These are phyloP conservation scores for Lochmaea capreae DNA, from an alignment of 2,888 invertebrate genomes.

Conservation along the genomic window DNA sequence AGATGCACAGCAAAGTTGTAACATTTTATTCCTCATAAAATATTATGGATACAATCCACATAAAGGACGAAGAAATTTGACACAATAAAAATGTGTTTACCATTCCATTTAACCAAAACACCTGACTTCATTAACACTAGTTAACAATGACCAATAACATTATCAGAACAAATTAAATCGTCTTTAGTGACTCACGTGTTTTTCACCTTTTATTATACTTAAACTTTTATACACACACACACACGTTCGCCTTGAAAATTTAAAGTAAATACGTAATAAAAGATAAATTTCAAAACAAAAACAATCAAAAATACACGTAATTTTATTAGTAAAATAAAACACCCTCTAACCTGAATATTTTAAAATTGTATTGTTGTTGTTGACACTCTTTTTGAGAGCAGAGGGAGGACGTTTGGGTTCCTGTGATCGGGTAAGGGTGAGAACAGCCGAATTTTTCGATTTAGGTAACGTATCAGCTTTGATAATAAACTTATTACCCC, in stretches of 20 bases:
- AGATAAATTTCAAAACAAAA: slow-evolving; percentile 16
- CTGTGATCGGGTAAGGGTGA: slow-evolving; percentile 44
- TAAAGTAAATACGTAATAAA: slow-evolving; percentile 1
- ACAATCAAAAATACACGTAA: not conserved
- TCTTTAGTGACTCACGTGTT: slow-evolving; percentile 14
- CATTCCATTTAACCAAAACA: not conserved
- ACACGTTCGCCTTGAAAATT: slow-evolving; percentile 14
- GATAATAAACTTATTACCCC: slow-evolving; percentile 57
- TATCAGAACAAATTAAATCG: slow-evolving; percentile 10
- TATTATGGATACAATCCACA: too few species aligned
- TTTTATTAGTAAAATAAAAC: not conserved
- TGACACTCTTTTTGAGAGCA: slow-evolving; percentile 28
- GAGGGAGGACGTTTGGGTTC: slow-evolving; percentile 17
- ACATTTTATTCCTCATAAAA: too few species aligned
- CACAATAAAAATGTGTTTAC: not conserved
- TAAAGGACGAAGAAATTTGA: not conserved
- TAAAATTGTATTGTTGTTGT: slow-evolving; percentile 48
- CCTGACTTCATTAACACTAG: not conserved
- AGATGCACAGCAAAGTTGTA: too few species aligned
- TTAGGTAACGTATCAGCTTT: slow-evolving; percentile 54
- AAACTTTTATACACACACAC: not conserved
- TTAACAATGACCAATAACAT: slow-evolving; percentile 6
- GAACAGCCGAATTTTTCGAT: slow-evolving; percentile 51
- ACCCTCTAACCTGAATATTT: slow-evolving; percentile 51
- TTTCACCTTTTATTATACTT: slow-evolving; percentile 6